Percentiles rank a stretch among this genome's conserved stretches.
Evolutionary conservation across 1,140 invertebrate species (phyloP).

Genomic region (Asobara japonica): DNA sequence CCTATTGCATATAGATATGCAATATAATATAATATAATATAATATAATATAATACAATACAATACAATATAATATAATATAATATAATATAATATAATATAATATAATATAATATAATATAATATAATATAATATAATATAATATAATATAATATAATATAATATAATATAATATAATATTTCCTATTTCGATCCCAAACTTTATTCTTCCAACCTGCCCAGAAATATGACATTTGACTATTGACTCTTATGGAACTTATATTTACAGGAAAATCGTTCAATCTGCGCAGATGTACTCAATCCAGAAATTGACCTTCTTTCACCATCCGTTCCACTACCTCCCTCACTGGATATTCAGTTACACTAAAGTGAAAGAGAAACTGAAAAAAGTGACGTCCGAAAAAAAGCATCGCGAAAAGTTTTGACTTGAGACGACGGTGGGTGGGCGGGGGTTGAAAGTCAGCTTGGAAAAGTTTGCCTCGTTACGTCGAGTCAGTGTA

Average conservation of each 20-base stretch:
- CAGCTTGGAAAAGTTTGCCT: constrained; percentile 34
- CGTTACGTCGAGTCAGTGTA: constrained; percentile 35
- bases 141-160: too few relatives aligned
- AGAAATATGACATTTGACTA: neutral
- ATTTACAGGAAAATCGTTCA: neutral
- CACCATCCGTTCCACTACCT: neutral
- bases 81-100: too few relatives aligned
- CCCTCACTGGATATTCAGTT: neutral
- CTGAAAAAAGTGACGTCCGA: neutral
- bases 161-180: too few relatives aligned
- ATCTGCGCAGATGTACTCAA: neutral
- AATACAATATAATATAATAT: too few relatives aligned
- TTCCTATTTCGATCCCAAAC: neutral
- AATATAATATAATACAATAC: too few relatives aligned
- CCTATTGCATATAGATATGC: too few relatives aligned
- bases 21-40: too few relatives aligned
- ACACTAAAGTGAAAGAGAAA: neutral
- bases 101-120: too few relatives aligned
- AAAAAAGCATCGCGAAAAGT: constrained; percentile 25
- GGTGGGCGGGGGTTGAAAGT: neutral
- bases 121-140: too few relatives aligned
- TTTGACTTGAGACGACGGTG: neutral
- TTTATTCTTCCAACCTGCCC: neutral
- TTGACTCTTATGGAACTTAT: neutral
- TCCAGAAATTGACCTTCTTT: neutral